Conservation (phyloP, 2,113 vertebrate genomes). For the Alligator sinensis region DNA sequence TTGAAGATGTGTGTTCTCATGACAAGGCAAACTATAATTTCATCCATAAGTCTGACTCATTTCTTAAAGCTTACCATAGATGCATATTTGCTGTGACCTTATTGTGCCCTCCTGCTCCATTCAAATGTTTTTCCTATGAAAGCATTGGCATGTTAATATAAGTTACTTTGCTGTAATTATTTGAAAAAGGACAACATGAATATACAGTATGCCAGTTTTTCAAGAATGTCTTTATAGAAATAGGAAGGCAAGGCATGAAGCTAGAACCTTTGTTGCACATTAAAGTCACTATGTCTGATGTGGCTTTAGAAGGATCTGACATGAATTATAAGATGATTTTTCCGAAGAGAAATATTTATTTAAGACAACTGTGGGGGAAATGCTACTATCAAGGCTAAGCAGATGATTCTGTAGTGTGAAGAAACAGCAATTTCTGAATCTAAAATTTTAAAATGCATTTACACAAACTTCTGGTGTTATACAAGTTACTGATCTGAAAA, state of each 20-base stretch:
- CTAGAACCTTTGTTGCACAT: not conserved
- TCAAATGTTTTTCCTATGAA: conserved; percentile 21
- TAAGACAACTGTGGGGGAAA: not conserved
- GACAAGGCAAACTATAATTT: conserved; percentile 53
- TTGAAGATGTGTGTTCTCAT: conserved; percentile 66
- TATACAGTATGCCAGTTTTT: not conserved
- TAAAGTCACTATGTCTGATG: not conserved
- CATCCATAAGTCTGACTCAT: conserved; percentile 45
- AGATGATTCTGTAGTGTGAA: conserved; percentile 12
- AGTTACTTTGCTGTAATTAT: not conserved
- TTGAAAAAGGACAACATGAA: conserved; percentile 15
- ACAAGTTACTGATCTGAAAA: not conserved
- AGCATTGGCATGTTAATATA: not conserved
- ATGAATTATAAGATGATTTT: not conserved
- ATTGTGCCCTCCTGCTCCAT: conserved; percentile 32
- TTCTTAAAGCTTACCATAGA: conserved; percentile 25
- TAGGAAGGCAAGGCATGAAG: not conserved
- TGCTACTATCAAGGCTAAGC: not conserved
- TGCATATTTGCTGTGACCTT: conserved; percentile 20
- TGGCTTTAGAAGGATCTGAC: conserved; percentile 7
- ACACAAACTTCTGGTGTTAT: accelerated
- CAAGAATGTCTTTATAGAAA: not conserved
- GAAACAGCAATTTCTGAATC: not conserved
- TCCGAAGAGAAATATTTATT: not conserved
- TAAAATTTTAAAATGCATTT: not conserved